phyloP scores from a whole-genome alignment of 2,888 invertebrate genomes.

The Caenorhabditis sinica region DNA sequence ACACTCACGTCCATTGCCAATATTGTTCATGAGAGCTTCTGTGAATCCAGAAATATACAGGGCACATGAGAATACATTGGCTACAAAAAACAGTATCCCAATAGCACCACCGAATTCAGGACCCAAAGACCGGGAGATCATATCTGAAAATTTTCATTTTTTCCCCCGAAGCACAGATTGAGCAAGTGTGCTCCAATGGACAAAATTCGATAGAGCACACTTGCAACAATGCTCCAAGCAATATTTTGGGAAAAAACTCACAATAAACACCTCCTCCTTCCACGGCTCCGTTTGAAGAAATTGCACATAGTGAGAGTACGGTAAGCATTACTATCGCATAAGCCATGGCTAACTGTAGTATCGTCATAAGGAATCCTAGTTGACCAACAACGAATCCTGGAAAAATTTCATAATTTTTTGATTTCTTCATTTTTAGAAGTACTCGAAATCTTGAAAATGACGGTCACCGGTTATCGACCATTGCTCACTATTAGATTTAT shows the following conservation, averaged over 20 bases:
- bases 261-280: constrained; percentile 99
- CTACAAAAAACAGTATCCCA: constrained; percentile 97
- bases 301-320: constrained; percentile 97
- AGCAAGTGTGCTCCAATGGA: too few relatives aligned
- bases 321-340: constrained; percentile 97
- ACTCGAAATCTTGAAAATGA: too few relatives aligned
- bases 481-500: too few relatives aligned
- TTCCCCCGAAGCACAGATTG: too few relatives aligned
- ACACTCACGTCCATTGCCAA: constrained; percentile 85
- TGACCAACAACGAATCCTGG: constrained; percentile 97
- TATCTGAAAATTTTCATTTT: constrained; percentile 88
- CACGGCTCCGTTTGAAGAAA: constrained; percentile 98
- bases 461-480: too few relatives aligned
- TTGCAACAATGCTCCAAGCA: too few relatives aligned
- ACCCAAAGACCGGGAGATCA: constrained; percentile 98
- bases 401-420: constrained; percentile 1
- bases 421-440: too few relatives aligned
- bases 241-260: constrained; percentile 87
- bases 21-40: constrained; percentile 90
- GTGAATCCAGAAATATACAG: constrained; percentile 96
- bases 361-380: constrained; percentile 92
- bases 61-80: constrained; percentile 97
- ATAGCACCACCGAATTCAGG: constrained; percentile 99
- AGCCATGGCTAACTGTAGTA: constrained; percentile 93
- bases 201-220: too few relatives aligned